Percentiles rank a stretch among this genome's conserved stretches.
Conservation (phyloP, 2,113 vertebrate species). For the Bettongia penicillata region DNA sequence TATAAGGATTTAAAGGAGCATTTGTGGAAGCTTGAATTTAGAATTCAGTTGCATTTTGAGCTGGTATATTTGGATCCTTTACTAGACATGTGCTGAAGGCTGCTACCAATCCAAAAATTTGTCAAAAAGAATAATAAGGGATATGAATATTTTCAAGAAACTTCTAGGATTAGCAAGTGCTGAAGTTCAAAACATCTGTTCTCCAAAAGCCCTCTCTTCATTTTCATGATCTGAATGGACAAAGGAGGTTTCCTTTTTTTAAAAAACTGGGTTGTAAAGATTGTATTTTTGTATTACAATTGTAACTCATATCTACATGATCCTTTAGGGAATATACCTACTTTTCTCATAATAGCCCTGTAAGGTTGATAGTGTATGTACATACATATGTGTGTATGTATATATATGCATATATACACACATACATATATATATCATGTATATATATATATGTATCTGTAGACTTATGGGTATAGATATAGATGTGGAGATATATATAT, state of each 20-base stretch:
- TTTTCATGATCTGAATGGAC: constrained; percentile 44
- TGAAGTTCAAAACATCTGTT: constrained; percentile 39
- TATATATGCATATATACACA: too few relatives aligned
- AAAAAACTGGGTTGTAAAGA: background rate
- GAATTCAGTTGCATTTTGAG: background rate
- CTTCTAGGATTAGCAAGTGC: constrained; percentile 6
- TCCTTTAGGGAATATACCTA: background rate
- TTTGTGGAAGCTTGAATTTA: constrained; percentile 9
- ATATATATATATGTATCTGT: background rate
- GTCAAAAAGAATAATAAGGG: constrained; percentile 35
- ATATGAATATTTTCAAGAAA: background rate
- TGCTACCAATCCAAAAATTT: constrained; percentile 17
- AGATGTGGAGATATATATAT: too few relatives aligned
- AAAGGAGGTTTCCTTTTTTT: background rate
- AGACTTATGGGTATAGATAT: too few relatives aligned
- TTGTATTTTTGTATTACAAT: background rate
- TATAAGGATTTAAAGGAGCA: background rate
- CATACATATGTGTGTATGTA: too few relatives aligned
- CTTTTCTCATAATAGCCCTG: background rate
- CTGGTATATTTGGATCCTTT: background rate
- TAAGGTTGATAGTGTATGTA: background rate
- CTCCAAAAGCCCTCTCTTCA: background rate
- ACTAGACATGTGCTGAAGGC: constrained; percentile 4
- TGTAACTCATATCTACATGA: background rate
- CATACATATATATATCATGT: too few relatives aligned